Conservation (phyloP, 2,888 invertebrate species). For the Rhopalosiphum nymphaeae region DNA sequence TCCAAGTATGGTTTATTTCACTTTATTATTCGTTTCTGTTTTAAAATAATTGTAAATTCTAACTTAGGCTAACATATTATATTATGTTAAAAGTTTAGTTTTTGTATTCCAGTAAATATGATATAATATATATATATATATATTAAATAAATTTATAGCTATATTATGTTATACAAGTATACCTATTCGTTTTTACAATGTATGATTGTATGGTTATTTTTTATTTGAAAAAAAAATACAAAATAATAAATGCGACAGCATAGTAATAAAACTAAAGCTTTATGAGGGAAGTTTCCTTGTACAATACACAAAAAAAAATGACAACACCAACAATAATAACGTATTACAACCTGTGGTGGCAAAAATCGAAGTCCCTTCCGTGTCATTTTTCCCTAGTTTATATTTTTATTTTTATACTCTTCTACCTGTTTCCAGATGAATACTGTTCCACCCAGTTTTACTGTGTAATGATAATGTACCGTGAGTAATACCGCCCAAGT, state of each 20-base stretch:
- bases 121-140: no score
- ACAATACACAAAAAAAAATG: neutral
- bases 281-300: neutral
- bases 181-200: neutral
- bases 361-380: conserved; percentile 1
- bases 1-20: neutral
- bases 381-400: neutral
- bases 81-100: no score
- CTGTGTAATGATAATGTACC: conserved; percentile 4
- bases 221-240: neutral
- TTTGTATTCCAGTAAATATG: no score
- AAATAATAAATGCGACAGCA: neutral
- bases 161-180: neutral
- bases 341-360: neutral
- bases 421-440: neutral
- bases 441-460: neutral
- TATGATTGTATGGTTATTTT: neutral
- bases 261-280: conserved; percentile 14
- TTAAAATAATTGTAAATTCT: neutral
- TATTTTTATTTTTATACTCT: neutral
- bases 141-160: neutral
- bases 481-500: neutral
- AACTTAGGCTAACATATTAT: neutral
- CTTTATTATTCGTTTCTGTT: neutral
- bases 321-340: neutral